Conservation (phyloP, 2,888 invertebrate species). For the Eupsilia transversa region DNA sequence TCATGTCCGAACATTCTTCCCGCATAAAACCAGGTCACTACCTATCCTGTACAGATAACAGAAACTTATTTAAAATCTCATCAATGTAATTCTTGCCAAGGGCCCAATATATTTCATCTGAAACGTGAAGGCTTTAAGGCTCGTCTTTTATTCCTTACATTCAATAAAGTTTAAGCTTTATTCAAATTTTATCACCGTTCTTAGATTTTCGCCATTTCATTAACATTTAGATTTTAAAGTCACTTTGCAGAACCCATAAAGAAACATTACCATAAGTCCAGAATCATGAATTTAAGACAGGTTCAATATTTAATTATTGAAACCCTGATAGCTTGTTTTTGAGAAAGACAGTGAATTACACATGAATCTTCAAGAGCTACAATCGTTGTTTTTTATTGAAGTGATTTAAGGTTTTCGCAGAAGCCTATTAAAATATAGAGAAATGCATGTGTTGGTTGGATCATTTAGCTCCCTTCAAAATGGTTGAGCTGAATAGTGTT, state of each 20-base stretch:
- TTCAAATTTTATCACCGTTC: conserved; percentile 66
- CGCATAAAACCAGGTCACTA: background rate
- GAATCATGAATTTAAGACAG: conserved; percentile 39
- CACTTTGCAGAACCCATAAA: conserved; percentile 45
- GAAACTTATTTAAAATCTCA: conserved; percentile 43
- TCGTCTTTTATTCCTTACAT: conserved; percentile 47
- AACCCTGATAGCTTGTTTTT: conserved; percentile 20
- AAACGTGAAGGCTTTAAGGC: conserved; percentile 23
- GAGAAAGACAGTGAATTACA: background rate
- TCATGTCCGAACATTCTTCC: background rate
- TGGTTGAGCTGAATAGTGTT: no score
- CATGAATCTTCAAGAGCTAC: background rate
- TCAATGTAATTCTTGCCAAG: conserved; percentile 51
- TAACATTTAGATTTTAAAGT: conserved; percentile 61
- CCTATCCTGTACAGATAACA: conserved; percentile 15
- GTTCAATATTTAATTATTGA: conserved; percentile 42
- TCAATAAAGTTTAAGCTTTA: conserved; percentile 63
- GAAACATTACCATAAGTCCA: conserved; percentile 52
- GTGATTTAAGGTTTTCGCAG: background rate
- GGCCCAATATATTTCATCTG: conserved; percentile 41
- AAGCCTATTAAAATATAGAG: no score
- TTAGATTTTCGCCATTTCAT: conserved; percentile 62
- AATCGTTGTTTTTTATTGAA: background rate
- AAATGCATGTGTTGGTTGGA: no score
- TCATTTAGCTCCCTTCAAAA: no score